These are phyloP conservation scores for Sinella curviseta DNA, from an alignment of 1,140 invertebrate genomes.

Conservation along the genomic window DNA sequence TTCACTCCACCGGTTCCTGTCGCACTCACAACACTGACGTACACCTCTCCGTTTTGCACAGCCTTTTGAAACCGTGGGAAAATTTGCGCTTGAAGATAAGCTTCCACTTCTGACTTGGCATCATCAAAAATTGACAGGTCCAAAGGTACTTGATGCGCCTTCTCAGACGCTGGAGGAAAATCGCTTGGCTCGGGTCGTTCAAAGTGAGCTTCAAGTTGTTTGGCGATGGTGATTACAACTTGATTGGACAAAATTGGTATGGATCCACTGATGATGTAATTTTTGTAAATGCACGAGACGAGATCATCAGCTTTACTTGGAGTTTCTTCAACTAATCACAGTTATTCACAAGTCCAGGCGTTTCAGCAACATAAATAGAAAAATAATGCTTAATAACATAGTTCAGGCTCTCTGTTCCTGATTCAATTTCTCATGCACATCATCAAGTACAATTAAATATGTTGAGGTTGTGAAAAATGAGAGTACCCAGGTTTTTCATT, in stretches of 20 bases:
- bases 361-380: not conserved
- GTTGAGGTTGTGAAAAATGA: constrained; percentile 1
- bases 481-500: not conserved
- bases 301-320: not conserved
- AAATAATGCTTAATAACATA: not conserved
- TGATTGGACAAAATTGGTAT: not conserved
- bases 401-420: too few relatives aligned
- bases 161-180: not conserved
- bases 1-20: not conserved
- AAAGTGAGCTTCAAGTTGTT: not conserved
- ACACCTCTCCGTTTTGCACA: not conserved
- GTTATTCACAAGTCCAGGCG: not conserved
- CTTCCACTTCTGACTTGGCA: not conserved
- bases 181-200: constrained; percentile 1
- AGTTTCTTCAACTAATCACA: not conserved
- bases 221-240: not conserved
- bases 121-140: not conserved
- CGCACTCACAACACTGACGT: not conserved
- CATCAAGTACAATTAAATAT: too few relatives aligned
- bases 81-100: not conserved
- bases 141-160: not conserved
- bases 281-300: constrained; percentile 15
- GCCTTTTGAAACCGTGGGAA: not conserved
- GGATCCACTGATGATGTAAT: not conserved
- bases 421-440: too few relatives aligned